These are phyloP conservation scores for Dinomys branickii DNA, from an alignment of 2,113 vertebrate species.

Conservation along the genomic window DNA sequence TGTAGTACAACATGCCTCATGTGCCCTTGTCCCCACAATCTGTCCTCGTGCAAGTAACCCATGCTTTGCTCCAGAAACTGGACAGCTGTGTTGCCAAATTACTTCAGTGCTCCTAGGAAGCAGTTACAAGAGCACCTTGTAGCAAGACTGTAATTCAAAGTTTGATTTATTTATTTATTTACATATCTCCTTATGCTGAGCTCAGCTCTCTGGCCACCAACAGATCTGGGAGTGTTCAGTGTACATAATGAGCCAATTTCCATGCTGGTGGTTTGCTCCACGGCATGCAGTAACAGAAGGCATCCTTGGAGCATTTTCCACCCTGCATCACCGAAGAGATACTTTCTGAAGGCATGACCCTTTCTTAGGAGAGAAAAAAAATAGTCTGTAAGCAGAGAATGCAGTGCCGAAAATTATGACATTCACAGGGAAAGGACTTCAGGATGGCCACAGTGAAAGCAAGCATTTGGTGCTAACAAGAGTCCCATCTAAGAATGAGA, in stretches of 20 bases:
- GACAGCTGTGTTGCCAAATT: background rate
- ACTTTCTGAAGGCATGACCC: background rate
- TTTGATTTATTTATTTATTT: background rate
- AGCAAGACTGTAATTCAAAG: background rate
- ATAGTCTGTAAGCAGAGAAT: background rate
- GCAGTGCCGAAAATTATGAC: background rate
- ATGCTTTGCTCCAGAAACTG: background rate
- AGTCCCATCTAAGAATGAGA: background rate
- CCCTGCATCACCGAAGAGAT: background rate
- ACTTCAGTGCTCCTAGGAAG: background rate
- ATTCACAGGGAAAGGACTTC: background rate
- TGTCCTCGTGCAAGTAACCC: background rate
- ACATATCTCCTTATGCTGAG: background rate
- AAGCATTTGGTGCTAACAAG: background rate
- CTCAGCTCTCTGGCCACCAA: background rate
- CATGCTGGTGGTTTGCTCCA: background rate
- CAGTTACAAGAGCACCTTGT: background rate
- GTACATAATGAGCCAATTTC: background rate
- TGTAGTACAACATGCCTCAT: background rate
- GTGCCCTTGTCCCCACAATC: background rate
- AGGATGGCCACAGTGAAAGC: background rate
- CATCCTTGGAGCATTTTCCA: background rate
- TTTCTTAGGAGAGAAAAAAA: constrained; percentile 11
- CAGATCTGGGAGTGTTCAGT: background rate
- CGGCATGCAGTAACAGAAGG: background rate